Evolutionary conservation across 2,797 vertebrate genomes (phyloP).

Genomic region (Okamejei kenojei): DNA sequence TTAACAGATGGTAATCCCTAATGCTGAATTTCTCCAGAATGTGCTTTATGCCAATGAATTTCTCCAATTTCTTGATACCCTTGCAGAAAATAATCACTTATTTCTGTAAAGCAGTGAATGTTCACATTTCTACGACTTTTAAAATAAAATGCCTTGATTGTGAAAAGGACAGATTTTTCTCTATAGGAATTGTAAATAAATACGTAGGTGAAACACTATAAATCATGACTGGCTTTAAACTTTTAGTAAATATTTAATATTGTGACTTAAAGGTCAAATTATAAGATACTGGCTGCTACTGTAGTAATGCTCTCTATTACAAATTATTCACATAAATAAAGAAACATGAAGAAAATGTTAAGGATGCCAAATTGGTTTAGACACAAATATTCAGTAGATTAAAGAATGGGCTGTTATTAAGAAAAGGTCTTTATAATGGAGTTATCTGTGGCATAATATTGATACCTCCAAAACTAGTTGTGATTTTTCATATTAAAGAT

Average conservation of each 20-base stretch:
- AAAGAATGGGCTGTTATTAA: neutral
- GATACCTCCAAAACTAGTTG: neutral
- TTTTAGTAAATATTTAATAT: neutral
- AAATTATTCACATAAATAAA: neutral
- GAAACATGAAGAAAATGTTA: neutral
- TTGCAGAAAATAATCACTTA: neutral
- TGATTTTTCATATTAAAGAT: neutral
- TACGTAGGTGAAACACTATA: neutral
- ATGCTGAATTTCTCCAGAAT: neutral
- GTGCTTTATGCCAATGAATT: neutral
- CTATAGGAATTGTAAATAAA: neutral
- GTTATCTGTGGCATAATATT: neutral
- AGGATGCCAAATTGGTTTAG: neutral
- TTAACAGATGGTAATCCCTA: neutral
- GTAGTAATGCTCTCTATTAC: neutral
- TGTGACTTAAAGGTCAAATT: neutral
- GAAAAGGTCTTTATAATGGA: neutral
- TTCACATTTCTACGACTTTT: neutral
- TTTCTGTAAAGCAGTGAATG: neutral
- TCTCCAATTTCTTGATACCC: neutral
- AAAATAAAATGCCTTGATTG: neutral
- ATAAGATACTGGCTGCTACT: neutral
- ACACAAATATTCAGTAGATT: neutral
- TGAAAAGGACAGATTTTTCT: neutral
- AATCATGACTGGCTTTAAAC: neutral